Conservation (phyloP, 2,888 invertebrate species). For the Melieria crassipennis region DNA sequence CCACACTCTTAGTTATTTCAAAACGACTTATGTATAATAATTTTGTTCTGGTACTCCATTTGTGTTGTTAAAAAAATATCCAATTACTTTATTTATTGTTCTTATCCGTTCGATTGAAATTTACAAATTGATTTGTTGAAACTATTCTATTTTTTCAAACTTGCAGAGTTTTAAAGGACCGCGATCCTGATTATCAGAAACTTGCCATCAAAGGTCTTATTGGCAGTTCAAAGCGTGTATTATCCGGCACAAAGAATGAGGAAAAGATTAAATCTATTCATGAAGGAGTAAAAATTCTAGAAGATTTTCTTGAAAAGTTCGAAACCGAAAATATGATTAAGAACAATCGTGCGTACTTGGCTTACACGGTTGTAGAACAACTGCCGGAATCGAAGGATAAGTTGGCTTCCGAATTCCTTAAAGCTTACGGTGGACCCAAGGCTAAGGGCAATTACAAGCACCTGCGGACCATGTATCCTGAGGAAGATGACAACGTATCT, state of each 20-base stretch:
- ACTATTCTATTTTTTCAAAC: too few relatives aligned
- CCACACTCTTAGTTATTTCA: too few relatives aligned
- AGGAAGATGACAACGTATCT: constrained; percentile 69
- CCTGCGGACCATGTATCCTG: constrained; percentile 72
- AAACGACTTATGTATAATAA: too few relatives aligned
- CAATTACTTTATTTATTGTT: too few relatives aligned
- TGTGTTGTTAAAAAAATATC: too few relatives aligned
- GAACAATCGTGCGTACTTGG: constrained; percentile 77
- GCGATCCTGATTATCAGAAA: constrained; percentile 82
- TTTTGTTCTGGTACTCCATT: too few relatives aligned
- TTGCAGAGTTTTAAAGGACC: constrained; percentile 71
- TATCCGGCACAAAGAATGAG: constrained; percentile 80
- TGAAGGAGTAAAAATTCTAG: constrained; percentile 76
- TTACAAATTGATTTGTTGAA: too few relatives aligned
- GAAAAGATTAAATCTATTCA: constrained; percentile 79
- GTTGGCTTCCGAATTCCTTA: constrained; percentile 70
- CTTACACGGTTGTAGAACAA: constrained; percentile 70
- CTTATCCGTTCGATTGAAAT: too few relatives aligned
- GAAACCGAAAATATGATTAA: constrained; percentile 74
- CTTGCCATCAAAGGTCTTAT: constrained; percentile 77
- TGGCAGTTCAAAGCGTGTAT: constrained; percentile 76
- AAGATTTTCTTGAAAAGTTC: constrained; percentile 79
- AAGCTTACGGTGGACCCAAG: constrained; percentile 75
- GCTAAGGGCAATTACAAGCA: constrained; percentile 73
- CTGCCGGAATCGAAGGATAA: constrained; percentile 70